Evolutionary conservation across 2,888 invertebrate genomes (phyloP).

Genomic region (Sacculina carcini): DNA sequence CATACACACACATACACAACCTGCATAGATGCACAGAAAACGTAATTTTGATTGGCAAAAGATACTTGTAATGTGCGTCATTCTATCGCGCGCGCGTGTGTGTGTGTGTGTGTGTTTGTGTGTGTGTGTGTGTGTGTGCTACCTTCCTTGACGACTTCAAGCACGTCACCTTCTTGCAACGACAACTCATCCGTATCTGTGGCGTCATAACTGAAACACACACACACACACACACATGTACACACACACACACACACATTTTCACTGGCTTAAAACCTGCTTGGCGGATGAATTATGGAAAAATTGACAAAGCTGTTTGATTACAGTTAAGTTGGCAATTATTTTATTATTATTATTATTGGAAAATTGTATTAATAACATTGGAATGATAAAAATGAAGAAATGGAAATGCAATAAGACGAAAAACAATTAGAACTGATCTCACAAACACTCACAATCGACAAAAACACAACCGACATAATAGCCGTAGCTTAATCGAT

Average conservation of each 20-base stretch:
- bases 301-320: too few species aligned
- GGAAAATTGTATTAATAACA: background rate
- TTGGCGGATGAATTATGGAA: too few species aligned
- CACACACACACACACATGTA: background rate
- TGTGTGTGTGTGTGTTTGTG: too few species aligned
- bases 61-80: conserved; percentile 1
- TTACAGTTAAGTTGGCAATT: too few species aligned
- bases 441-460: background rate
- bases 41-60: too few species aligned
- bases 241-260: background rate
- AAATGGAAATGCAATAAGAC: background rate
- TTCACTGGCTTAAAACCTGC: background rate
- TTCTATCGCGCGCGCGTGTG: background rate
- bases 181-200: conserved; percentile 36
- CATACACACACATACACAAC: background rate
- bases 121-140: too few species aligned
- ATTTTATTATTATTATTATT: background rate
- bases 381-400: background rate
- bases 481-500: background rate
- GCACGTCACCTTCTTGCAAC: conserved; percentile 30
- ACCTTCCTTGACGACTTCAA: conserved; percentile 34
- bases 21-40: too few species aligned
- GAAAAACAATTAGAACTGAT: too few species aligned
- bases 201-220: conserved; percentile 26
- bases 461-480: background rate